Evolutionary conservation across 1,140 invertebrate genomes (phyloP).

Genomic region (Drosophila repleta): DNA sequence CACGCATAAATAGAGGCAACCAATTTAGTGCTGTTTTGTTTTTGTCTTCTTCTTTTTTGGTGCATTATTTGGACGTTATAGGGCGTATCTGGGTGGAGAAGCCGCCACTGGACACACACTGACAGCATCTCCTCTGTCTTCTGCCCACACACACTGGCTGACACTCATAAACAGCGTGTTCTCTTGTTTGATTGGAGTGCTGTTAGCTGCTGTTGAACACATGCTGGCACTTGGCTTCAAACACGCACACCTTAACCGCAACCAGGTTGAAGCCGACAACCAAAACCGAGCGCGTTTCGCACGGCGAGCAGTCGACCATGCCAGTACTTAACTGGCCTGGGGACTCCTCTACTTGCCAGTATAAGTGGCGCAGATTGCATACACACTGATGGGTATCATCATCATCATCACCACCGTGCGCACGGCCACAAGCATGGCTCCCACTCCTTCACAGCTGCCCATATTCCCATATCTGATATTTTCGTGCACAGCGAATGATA

Average conservation of each 20-base stretch:
- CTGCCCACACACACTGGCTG: neutral
- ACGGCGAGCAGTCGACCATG: conserved; percentile 12
- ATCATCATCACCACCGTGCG: neutral
- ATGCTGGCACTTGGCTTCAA: conserved; percentile 50
- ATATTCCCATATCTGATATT: conserved; percentile 2
- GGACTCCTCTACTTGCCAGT: conserved; percentile 11
- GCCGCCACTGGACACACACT: conserved; percentile 15
- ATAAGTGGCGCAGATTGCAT: conserved; percentile 35
- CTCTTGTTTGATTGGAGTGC: conserved; percentile 38
- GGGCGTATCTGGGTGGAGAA: conserved; percentile 7
- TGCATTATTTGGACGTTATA: conserved; percentile 18
- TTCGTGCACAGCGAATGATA: conserved; percentile 12
- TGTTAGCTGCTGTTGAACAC: conserved; percentile 44
- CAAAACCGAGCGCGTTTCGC: conserved; percentile 7
- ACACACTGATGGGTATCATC: conserved; percentile 7
- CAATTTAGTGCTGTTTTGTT: conserved; percentile 62
- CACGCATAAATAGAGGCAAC: conserved; percentile 49
- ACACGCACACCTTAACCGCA: conserved; percentile 29
- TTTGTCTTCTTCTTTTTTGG: conserved; percentile 8
- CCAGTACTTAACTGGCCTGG: conserved; percentile 13
- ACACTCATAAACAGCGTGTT: conserved; percentile 22
- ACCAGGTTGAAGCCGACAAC: conserved; percentile 12
- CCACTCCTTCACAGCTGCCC: neutral
- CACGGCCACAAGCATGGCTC: conserved; percentile 5
- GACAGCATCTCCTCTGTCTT: conserved; percentile 3